phyloP scores from a whole-genome alignment of 2,113 vertebrate species.

The Xiphophorus hellerii region DNA sequence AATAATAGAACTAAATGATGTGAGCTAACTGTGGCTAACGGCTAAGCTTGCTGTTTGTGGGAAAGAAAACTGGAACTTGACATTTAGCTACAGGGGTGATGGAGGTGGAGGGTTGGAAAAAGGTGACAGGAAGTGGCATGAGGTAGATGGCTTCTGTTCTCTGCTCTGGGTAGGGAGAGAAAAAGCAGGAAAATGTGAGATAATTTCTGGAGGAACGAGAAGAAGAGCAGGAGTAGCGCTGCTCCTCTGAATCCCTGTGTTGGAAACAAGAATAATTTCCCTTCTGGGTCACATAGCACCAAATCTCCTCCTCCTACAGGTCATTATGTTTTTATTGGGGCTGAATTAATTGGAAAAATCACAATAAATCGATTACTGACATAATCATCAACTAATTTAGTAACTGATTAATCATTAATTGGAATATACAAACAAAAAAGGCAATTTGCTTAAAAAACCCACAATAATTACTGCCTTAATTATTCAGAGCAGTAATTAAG shows the following conservation, averaged over 20 bases:
- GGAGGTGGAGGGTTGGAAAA: slow-evolving; percentile 42
- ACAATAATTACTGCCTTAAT: no score
- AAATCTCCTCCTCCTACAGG: slow-evolving; percentile 46
- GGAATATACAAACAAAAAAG: no score
- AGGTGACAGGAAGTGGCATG: slow-evolving; percentile 32
- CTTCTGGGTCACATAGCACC: slow-evolving; percentile 69
- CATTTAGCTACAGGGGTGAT: slow-evolving; percentile 46
- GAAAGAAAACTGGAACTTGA: slow-evolving; percentile 41
- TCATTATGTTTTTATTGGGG: slow-evolving; percentile 35
- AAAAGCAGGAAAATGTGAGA: slow-evolving; percentile 27
- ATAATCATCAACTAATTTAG: no score
- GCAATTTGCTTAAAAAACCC: no score
- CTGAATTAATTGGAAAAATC: no score
- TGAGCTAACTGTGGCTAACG: no score
- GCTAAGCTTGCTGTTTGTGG: slow-evolving; percentile 13
- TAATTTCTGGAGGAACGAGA: slow-evolving; percentile 46
- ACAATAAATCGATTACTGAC: no score
- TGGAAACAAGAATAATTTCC: slow-evolving; percentile 61
- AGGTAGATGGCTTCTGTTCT: slow-evolving; percentile 28
- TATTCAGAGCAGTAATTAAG: no score
- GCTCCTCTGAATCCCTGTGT: slow-evolving; percentile 19
- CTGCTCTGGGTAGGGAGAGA: background rate
- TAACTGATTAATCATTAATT: no score
- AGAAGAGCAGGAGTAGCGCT: slow-evolving; percentile 5
- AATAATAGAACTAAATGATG: background rate